Evolutionary conservation across 2,888 invertebrate genomes (phyloP), one percentile per base, ranked within the genome.

Genomic region (Arctia plantaginis): DNA sequence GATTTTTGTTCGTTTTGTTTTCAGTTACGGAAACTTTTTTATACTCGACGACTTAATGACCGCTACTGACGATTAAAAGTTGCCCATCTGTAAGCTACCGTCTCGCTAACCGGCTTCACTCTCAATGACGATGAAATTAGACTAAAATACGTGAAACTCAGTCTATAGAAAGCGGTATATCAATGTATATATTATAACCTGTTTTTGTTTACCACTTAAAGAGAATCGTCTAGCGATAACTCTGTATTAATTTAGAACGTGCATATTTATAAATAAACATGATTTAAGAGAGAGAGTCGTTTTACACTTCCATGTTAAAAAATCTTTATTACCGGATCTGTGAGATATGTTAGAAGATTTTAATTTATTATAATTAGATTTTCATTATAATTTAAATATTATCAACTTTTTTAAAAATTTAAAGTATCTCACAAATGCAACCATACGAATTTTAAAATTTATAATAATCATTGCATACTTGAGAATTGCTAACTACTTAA

Each of bases 201-300:
- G 92, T 92, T 90, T 87, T 80, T 82, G 70, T 77, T 81, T 71
- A 79, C 85, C 87, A 82, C 82, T 83, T 85, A 77, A 79, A 75
- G 68, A 79, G 33, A 80, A 78, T 82, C 83, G 81, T 78, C 84
- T 85, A 67, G 70, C 80, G 82, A 82, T 87, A 89, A 88, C 88
- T 90, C 89, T 86, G 87, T 86, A 86, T 90, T 71, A 88, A 91
- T 91, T 89, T 92, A 82, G 91, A 89, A 91, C 90, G 87, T 86
- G 91, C 90, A 87, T 86, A 75, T 83, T 55, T 86, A 88, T 90
- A 88, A 89, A 91, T 88, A 89, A 86, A 86, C 81, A 86, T 83
- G 85, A 82, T 82, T 27, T 41, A 7, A 41, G 47, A 89, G 91
- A 90, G 92, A 91, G 91, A 84, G 80, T 78, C 69, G 72, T 41